These are phyloP conservation scores for Parthenolecanium corni DNA, from an alignment of 2,888 invertebrate species.

Conservation along the genomic window DNA sequence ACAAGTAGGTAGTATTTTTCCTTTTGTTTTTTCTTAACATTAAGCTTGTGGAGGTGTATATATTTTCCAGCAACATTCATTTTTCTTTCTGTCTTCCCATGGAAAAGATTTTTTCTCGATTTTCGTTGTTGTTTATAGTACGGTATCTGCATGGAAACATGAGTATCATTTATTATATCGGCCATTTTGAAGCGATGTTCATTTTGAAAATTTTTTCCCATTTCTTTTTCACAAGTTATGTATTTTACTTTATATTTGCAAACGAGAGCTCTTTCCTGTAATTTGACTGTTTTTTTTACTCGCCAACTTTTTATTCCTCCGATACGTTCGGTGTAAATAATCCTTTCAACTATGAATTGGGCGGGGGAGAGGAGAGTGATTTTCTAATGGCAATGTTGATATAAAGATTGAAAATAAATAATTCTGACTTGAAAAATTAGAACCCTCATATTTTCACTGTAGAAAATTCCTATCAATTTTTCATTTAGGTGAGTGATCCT, in stretches of 20 bases:
- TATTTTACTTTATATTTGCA: no score
- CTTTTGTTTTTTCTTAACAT: background rate
- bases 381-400: no score
- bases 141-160: conserved; percentile 20
- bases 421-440: no score
- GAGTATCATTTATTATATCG: conserved; percentile 25
- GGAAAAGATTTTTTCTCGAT: conserved; percentile 4
- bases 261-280: no score
- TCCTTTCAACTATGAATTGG: no score
- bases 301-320: background rate
- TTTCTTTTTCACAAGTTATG: no score
- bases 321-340: no score
- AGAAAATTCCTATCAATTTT: no score
- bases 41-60: background rate
- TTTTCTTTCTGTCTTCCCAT: conserved; percentile 16
- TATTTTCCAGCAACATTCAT: conserved; percentile 19
- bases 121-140: background rate
- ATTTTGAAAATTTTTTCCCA: conserved; percentile 1
- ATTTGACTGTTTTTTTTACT: background rate
- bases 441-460: no score
- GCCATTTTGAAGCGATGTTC: conserved; percentile 14
- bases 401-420: no score
- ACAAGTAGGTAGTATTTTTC: conserved; percentile 16
- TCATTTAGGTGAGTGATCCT: no score
- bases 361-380: no score